Conservation (phyloP, 92 coral and sea anemone genomes). For the Epizoanthus rinbou region DNA sequence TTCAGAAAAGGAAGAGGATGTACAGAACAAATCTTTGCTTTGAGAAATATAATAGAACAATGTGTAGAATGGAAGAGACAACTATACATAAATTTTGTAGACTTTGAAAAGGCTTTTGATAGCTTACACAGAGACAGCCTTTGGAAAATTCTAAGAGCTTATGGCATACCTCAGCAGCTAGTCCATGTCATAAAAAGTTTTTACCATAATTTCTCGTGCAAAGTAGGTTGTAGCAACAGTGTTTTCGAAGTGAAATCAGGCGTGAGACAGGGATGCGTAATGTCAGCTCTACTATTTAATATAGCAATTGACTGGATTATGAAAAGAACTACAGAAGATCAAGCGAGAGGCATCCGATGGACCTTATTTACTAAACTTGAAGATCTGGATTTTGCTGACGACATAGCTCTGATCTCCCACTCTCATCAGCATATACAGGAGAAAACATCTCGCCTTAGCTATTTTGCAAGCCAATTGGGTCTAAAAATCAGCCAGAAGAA, state of each 20-base stretch:
- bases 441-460: slow-evolving; percentile 38
- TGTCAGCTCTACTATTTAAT: too few relatives aligned
- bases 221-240: too few relatives aligned
- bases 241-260: too few relatives aligned
- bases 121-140: too few relatives aligned
- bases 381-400: slow-evolving; percentile 42
- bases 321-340: too few relatives aligned
- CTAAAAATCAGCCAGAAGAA: slow-evolving; percentile 44
- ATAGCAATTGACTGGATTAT: too few relatives aligned
- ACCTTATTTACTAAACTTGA: slow-evolving; percentile 40
- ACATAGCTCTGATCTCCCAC: slow-evolving; percentile 45
- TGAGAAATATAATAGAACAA: slow-evolving; percentile 42
- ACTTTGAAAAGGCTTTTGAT: too few relatives aligned
- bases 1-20: slow-evolving; percentile 49
- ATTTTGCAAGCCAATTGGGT: slow-evolving; percentile 34
- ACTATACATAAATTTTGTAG: slow-evolving; percentile 36
- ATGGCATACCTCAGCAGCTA: slow-evolving; percentile 29
- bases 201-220: slow-evolving; percentile 18
- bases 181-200: slow-evolving; percentile 30
- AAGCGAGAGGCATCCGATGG: slow-evolving; percentile 33
- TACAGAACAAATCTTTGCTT: slow-evolving; percentile 31
- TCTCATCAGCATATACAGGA: slow-evolving; percentile 40
- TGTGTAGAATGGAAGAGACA: slow-evolving; percentile 39
- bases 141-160: slow-evolving; percentile 27
- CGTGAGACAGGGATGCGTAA: too few relatives aligned